phyloP scores from a whole-genome alignment of 2,888 invertebrate genomes.

The Aphidius colemani region DNA sequence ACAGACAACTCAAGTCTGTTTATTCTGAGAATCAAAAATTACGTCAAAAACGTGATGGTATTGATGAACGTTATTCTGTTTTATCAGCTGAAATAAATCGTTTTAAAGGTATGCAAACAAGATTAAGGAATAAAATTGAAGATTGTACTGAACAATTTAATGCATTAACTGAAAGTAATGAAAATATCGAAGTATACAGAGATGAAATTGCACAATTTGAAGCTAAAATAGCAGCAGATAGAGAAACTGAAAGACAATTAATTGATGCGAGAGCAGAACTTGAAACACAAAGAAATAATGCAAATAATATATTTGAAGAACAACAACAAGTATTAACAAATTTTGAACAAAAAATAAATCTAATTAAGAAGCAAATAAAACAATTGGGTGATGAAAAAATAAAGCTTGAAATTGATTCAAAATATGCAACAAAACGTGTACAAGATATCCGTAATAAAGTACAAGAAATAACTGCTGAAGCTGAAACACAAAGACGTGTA shows the following conservation, averaged over 20 bases:
- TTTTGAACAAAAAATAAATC: constrained; percentile 40
- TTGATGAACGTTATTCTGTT: constrained; percentile 33
- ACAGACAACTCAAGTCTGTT: background rate
- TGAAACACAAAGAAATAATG: too few species aligned
- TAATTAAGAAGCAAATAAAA: constrained; percentile 57
- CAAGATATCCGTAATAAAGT: constrained; percentile 36
- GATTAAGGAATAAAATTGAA: constrained; percentile 40
- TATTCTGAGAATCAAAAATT: background rate
- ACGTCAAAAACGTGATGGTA: constrained; percentile 23
- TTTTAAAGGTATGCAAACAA: constrained; percentile 34
- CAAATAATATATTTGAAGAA: too few species aligned
- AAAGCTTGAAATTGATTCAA: constrained; percentile 37
- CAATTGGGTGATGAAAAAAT: constrained; percentile 58
- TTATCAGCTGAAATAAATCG: constrained; percentile 37
- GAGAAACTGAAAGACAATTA: constrained; percentile 43
- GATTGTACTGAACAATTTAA: constrained; percentile 38
- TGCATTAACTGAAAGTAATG: constrained; percentile 37
- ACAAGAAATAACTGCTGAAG: constrained; percentile 45
- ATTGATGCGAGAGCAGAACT: constrained; percentile 51
- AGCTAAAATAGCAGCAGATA: constrained; percentile 40
- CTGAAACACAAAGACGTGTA: constrained; percentile 55
- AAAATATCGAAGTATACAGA: constrained; percentile 34
- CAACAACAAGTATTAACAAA: constrained; percentile 52
- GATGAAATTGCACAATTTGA: constrained; percentile 55
- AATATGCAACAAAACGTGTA: constrained; percentile 36